Conservation (phyloP, 2,113 vertebrate species). For the Camarhynchus parvulus region DNA sequence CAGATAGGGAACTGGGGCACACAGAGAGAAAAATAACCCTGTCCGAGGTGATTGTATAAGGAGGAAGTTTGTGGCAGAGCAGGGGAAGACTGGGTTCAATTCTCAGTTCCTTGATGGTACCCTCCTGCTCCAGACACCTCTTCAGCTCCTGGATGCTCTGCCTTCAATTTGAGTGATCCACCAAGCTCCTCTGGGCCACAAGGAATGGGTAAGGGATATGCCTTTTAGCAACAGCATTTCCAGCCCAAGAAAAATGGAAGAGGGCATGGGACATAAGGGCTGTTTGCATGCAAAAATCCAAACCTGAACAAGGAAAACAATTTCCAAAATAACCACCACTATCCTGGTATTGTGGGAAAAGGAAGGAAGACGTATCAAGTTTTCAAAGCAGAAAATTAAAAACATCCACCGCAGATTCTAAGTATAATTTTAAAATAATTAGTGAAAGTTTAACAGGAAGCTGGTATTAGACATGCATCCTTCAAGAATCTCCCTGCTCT, state of each 20-base stretch:
- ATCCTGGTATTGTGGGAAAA: background rate
- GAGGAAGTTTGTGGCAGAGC: slow-evolving; percentile 43
- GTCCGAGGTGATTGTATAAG: background rate
- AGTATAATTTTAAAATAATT: background rate
- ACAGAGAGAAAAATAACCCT: slow-evolving; percentile 42
- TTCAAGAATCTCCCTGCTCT: background rate
- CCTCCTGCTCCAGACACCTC: background rate
- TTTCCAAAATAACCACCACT: slow-evolving; percentile 8
- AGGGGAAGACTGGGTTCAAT: background rate
- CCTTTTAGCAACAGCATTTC: background rate
- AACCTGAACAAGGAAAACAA: background rate
- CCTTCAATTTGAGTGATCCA: background rate
- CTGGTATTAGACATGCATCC: background rate
- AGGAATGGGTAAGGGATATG: background rate
- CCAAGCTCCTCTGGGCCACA: background rate
- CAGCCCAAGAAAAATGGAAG: background rate
- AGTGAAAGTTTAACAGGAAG: slow-evolving; percentile 12
- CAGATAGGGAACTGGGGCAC: slow-evolving; percentile 60
- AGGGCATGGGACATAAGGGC: background rate
- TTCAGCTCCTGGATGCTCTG: background rate
- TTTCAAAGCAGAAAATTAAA: background rate
- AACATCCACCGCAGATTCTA: background rate
- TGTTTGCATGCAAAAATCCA: background rate
- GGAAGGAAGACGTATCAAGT: background rate
- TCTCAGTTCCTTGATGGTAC: background rate